Base-by-base conservation (phyloP, 2,113 vertebrate genomes). In the human region DNA sequence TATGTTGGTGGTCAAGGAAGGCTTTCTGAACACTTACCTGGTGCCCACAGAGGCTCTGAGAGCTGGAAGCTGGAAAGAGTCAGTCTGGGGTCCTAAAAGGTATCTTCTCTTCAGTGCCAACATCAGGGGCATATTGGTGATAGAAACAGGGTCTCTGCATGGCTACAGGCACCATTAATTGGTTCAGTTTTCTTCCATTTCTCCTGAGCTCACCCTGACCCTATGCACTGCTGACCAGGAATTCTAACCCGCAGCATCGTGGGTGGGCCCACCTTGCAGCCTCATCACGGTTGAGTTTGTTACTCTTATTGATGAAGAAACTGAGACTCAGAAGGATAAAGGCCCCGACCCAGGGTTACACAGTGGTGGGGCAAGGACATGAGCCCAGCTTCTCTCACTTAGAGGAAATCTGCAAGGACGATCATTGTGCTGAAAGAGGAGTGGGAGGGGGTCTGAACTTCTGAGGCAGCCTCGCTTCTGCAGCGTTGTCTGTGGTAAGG, bases 211-310 rank as follows among this genome's bases (percentile, higher is more conserved):
- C 25, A 35, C 20, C 14, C 66, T 8, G 9, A 68, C 17, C 48
- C n/a, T 48, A 2, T 10, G 30, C n/a, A 2, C 22, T 22, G 13
- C 23, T 32, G 43, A 89, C 11, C 43, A 3, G 6, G 82, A 1
- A 38, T 64, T 27, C 48, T n/a, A 35, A 11, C 35, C 35, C 30
- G 14, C 55, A 89, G 76, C 1, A 11, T 17, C 40, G 7, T 30
- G 66, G 14, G 12, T 0, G 0, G 11, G 61, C 13, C 83, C 43
- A 4, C 2, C 0, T 52, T 43, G 50, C 0, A 2, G 9, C 83
- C 48, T 92, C 45, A 6, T 20, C 22, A 2, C 2, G 40, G 8
- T 2, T 4, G 43, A 27, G 0, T 43, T 13, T 3, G 0, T 30
- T 27, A 27, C 20, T 48, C 25, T 82, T 27, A 55, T 20, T 86